Conservation (phyloP, 2,797 vertebrate genomes). For the Rhodeus uyekii region DNA sequence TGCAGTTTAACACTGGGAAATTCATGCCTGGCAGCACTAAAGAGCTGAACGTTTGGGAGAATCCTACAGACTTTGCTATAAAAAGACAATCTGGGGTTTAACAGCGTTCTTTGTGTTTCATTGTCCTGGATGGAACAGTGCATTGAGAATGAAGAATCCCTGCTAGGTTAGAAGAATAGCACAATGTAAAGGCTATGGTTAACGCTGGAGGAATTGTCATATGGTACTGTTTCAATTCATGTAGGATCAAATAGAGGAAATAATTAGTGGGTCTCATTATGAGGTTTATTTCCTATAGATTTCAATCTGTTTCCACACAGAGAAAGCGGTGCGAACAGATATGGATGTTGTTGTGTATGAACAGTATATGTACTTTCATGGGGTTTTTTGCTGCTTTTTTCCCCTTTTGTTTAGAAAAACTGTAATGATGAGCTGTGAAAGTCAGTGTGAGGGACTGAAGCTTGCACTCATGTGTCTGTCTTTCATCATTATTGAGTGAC, state of each 20-base stretch:
- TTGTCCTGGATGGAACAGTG: conserved; percentile 5
- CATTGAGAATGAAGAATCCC: neutral
- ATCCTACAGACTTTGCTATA: conserved; percentile 17
- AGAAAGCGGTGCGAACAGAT: neutral
- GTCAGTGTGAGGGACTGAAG: neutral
- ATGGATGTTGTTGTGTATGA: neutral
- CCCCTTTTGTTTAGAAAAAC: neutral
- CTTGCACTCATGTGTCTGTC: neutral
- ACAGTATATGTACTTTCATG: neutral
- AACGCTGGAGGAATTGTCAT: neutral
- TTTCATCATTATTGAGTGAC: neutral
- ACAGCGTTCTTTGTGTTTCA: conserved; percentile 10
- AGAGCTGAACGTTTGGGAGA: conserved; percentile 9
- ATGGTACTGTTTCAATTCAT: neutral
- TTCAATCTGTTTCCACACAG: neutral
- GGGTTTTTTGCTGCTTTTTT: neutral
- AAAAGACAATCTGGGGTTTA: conserved; percentile 29
- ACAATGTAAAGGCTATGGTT: conserved; percentile 22
- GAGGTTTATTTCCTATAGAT: neutral
- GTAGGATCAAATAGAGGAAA: neutral
- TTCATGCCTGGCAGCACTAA: neutral
- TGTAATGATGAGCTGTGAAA: neutral
- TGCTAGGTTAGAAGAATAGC: conserved; percentile 18
- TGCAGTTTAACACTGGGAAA: conserved; percentile 3
- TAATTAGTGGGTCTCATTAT: neutral